Evolutionary conservation across 2,888 invertebrate genomes (phyloP), one percentile per base, ranked within the genome.

Genomic region (Melangyna quadrimaculata): DNA sequence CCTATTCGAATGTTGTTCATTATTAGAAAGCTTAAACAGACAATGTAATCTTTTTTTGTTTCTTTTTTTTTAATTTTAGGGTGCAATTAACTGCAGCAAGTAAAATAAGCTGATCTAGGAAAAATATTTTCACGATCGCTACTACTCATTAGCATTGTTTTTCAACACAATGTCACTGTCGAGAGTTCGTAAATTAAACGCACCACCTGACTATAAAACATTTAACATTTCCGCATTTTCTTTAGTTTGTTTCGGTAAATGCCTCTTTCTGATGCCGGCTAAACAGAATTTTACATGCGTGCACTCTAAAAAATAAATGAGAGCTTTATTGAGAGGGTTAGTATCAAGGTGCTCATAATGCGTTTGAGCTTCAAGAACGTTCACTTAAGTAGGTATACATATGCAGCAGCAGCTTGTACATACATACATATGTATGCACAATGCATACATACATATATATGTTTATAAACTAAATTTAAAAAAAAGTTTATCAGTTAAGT

Each of bases 171-270:
- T 75, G 48, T 43, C 48, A 37, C 7, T 53, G 27, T 27, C 70
- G 40, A 53, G 74, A 57, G 35, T 22, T 17, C 3, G 24, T 63
- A 29, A 63, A 24, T 24, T 24, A 29, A 77, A 48, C 48, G 45
- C 17, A 78, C 77, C 77, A 81, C 69, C 86, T 86, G 86, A 22
- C 59, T 63, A 9, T 22, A 19, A 40, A 43, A 61, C 29, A 1
- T 73, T 29, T 37, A 57, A 27, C 17, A 14, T 7, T 80, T 86
- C 84, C 84, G 84, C 59, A 67, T 65, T 65, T 32, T 45, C 12
- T 40, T 27, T 8, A 4, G 29, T 32, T 12, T 19, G 8, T 35
- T 55, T 29, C 1, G 10, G 10, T n/a, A 53, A 19, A 35, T 17
- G 17, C n/a, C 7, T 22, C 12, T 14, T 61, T 61, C 9, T 9